Base-by-base conservation (phyloP, 2,113 vertebrate species). In the Rhinolophus ferrumequinum region DNA sequence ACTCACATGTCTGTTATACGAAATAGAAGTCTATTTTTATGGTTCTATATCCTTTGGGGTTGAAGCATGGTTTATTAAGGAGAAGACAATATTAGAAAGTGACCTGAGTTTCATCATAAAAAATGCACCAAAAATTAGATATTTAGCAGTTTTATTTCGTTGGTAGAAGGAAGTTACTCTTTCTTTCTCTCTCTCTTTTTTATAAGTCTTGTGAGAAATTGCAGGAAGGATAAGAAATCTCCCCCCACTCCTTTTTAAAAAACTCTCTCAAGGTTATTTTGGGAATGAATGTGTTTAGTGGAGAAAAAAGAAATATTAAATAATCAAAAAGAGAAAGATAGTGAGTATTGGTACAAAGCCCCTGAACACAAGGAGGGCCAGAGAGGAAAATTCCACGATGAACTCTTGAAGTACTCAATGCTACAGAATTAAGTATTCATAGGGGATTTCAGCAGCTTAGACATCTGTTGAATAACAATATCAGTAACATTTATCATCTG, bases 401-500 rank as follows among this genome's bases (percentile, higher is more conserved):
- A 72, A n/a, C 30, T 82, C n/a, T 77, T 87, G 38, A 52, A 85
- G 33, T 86, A n/a, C 26, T 56, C 60, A 90, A 13, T 73, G 15
- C 58, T 94, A n/a, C 50, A 82, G 93, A 75, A 62, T 83, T 86
- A 22, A 84, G 41, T 85, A 64, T 88, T 94, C 56, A 79, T 33
- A 8, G 38, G 62, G 8, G 64, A 90, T 64, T 72, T 79, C 69
- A 86, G 69, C 50, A 64, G 41, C 50, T 60, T 52, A 66, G 60
- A 79, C 41, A 94, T 41, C 47, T 95, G 58, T 70, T 90, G 72
- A 90, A 18, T 90, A 88, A 64, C 13, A 81, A 47, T 73, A 82
- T 38, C 82, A 75, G 38, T 75, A 73, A 56, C 67, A 75, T 95
- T 96, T 52, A 75, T 97, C 62, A 83, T 88, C 85, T 52, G 60